These are phyloP conservation scores for Drosophila sordidapex DNA, from an alignment of 2,888 invertebrate species.

Conservation along the genomic window DNA sequence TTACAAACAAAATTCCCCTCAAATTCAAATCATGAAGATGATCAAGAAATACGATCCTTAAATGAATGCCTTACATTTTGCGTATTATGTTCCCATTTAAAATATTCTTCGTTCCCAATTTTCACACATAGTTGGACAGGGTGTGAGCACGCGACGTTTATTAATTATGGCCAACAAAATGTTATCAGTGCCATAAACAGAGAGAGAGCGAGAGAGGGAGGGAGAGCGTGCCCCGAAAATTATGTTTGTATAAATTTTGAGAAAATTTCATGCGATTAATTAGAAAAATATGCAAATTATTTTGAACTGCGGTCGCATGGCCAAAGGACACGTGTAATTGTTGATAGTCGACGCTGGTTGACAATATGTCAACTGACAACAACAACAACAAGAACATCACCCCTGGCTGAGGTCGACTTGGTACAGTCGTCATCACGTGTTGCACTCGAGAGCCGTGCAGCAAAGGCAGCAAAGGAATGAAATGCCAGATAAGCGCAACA, in stretches of 20 bases:
- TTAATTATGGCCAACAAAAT: slow-evolving; percentile 67
- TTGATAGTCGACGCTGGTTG: slow-evolving; percentile 69
- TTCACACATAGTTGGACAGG: slow-evolving; percentile 48
- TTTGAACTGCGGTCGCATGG: slow-evolving; percentile 45
- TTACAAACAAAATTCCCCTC: neutral
- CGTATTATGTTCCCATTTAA: neutral
- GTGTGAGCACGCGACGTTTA: slow-evolving; percentile 71
- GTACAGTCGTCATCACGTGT: slow-evolving; percentile 72
- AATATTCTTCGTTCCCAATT: slow-evolving; percentile 22
- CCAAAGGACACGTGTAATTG: slow-evolving; percentile 75
- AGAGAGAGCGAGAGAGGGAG: neutral
- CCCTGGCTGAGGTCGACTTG: slow-evolving; percentile 7
- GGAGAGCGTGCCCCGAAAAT: slow-evolving; percentile 14
- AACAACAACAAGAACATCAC: slow-evolving; percentile 35
- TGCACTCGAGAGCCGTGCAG: slow-evolving; percentile 50
- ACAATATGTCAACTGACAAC: slow-evolving; percentile 82
- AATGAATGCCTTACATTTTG: neutral
- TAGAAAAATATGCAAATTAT: slow-evolving; percentile 82
- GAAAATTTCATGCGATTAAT: slow-evolving; percentile 80
- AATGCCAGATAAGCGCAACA: slow-evolving; percentile 66
- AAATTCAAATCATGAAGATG: slow-evolving; percentile 1
- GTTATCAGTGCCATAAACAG: slow-evolving; percentile 49
- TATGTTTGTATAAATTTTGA: slow-evolving; percentile 35
- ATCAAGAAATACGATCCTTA: neutral
- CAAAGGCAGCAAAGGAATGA: slow-evolving; percentile 33